Base-by-base conservation (phyloP, 1,140 invertebrate species). In the Protaetia brevitarsis region DNA sequence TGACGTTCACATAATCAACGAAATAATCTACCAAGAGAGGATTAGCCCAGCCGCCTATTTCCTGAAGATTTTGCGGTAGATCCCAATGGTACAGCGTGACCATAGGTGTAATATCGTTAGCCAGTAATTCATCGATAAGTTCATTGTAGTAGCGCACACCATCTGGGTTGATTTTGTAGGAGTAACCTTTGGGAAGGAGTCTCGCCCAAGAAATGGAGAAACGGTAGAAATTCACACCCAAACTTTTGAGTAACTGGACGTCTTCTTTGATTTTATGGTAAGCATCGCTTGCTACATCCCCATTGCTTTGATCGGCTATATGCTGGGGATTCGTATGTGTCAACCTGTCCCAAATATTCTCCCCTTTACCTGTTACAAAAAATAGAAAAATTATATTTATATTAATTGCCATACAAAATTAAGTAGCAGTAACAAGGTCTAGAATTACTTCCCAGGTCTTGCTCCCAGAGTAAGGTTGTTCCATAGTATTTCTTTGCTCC, bases 91-190 rank as follows among this genome's bases (percentile, higher is more conserved):
- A 71, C 26, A 68, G 10, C 2, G 69, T 84, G 73, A 88, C 85
- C 77, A 88, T 76, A 2, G 87, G 86, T 70, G 83, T 75, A 45
- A 89, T 88, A 41, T 82, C 82, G 58, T 84, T 81, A 31, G 76
- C 78, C 0, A 84, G 69, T 3, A 88, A 74, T 65, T 82, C 82
- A 72, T 87, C 77, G 13, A 89, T 83, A 0, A 90, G 73, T 26
- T 83, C 81, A 64, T 87, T 85, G 74, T 90, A 89, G 72, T 88
- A 89, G 2, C 81, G 74, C 2, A 87, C 70, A 7, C 87, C 88
- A 63, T 82, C 81, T 27, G 81, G 76, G 72, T 88, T 89, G 0
- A 88, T 71, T 13, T 79, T 67, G 69, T 83, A 80, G 2, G 76
- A 71, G 28, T 61, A 70, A 28, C 75, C 75, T 10, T 30, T 61